Percentiles rank a stretch among this genome's conserved stretches.
Conservation (phyloP, 2,888 invertebrate genomes). For the Amiota mariae region DNA sequence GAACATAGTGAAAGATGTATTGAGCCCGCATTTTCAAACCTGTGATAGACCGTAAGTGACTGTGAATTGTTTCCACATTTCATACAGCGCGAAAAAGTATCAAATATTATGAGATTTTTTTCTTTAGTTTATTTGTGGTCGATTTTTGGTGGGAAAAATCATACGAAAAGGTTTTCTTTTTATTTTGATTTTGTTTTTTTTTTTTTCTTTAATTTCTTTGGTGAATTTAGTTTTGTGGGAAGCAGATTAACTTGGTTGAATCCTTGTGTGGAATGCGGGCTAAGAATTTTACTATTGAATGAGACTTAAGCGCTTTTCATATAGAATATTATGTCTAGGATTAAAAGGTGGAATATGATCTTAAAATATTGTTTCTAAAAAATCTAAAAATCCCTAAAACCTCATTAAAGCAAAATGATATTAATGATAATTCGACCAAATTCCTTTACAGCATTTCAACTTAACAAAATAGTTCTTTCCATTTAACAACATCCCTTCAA, state of each 20-base stretch:
- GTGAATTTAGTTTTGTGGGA: conserved; percentile 46
- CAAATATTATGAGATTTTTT: conserved; percentile 47
- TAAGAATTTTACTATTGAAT: neutral
- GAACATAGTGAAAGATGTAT: conserved; percentile 37
- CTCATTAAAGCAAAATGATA: too few species aligned
- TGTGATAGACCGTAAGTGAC: conserved; percentile 36
- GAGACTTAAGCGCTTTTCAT: too few species aligned
- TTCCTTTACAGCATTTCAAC: too few species aligned
- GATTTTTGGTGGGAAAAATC: conserved; percentile 55
- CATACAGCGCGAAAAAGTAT: conserved; percentile 62
- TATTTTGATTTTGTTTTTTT: conserved; percentile 42
- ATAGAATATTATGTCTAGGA: too few species aligned
- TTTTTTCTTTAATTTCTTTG: neutral
- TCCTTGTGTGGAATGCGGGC: conserved; percentile 50
- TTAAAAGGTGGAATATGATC: too few species aligned
- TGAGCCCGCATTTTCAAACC: conserved; percentile 59
- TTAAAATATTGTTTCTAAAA: too few species aligned
- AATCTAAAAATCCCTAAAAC: too few species aligned
- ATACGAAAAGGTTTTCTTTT: neutral
- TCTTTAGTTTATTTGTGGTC: conserved; percentile 49
- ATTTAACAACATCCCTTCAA: too few species aligned
- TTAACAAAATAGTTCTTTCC: too few species aligned
- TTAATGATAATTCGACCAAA: too few species aligned
- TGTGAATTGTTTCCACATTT: conserved; percentile 40
- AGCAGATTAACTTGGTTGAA: conserved; percentile 30